phyloP scores from a whole-genome alignment of 2,113 vertebrate genomes.

The Spea bombifrons region DNA sequence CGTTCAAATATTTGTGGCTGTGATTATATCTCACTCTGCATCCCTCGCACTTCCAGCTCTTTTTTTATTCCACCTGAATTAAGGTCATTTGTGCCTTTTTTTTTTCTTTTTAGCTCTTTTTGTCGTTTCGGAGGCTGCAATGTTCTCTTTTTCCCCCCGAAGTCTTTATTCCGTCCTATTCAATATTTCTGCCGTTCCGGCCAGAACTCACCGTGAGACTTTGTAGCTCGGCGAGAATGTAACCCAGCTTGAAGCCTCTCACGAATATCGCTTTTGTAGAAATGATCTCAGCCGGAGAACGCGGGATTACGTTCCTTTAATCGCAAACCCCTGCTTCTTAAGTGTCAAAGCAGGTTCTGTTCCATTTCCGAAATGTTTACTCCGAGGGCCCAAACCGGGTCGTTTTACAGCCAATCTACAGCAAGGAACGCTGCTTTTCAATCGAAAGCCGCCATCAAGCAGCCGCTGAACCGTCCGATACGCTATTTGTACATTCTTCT shows the following conservation, averaged over 20 bases:
- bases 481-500: conserved; percentile 6
- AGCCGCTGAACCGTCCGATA: conserved; percentile 8
- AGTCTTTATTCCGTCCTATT: neutral
- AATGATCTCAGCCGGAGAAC: conserved; percentile 22
- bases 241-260: conserved; percentile 26
- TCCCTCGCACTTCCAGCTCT: neutral
- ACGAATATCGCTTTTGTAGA: conserved; percentile 30
- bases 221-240: neutral
- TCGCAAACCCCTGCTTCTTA: conserved; percentile 9
- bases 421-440: conserved; percentile 14
- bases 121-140: neutral
- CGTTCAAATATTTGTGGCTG: conserved; percentile 2
- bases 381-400: conserved; percentile 16
- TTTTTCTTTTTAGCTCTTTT: neutral
- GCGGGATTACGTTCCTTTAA: conserved; percentile 34
- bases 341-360: conserved; percentile 7
- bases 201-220: conserved; percentile 8
- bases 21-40: neutral
- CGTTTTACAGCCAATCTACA: conserved; percentile 19
- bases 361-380: conserved; percentile 34
- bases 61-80: neutral
- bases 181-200: conserved; percentile 9
- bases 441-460: conserved; percentile 1
- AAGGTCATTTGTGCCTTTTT: neutral
- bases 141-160: neutral